These are phyloP conservation scores for Diplodus puntazzo DNA, from an alignment of 2,797 vertebrate species.

Conservation along the genomic window DNA sequence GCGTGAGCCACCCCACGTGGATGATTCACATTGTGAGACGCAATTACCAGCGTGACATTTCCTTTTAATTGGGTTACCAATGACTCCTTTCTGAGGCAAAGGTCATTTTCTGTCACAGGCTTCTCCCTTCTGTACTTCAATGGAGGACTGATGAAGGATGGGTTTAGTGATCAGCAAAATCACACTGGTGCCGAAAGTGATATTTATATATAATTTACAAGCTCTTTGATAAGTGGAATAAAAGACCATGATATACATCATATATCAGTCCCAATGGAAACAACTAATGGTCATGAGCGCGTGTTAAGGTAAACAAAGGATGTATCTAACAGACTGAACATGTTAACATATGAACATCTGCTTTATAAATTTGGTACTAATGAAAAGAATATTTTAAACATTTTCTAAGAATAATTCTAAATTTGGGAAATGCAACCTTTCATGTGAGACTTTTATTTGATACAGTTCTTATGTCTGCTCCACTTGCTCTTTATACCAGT, in stretches of 20 bases:
- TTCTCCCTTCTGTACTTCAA: conserved; percentile 68
- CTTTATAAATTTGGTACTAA: neutral
- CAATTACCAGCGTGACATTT: conserved; percentile 89
- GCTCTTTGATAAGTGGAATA: conserved; percentile 47
- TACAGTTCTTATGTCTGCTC: too few relatives aligned
- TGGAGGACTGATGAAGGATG: conserved; percentile 56
- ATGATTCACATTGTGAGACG: conserved; percentile 81
- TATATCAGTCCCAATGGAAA: conserved; percentile 19
- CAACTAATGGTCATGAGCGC: conserved; percentile 1
- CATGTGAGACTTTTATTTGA: too few relatives aligned
- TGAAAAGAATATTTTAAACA: neutral
- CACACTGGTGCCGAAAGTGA: conserved; percentile 32
- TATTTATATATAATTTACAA: conserved; percentile 70
- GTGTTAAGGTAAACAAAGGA: conserved; percentile 4
- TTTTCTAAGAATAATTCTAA: neutral
- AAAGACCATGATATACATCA: conserved; percentile 19
- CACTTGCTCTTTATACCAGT: too few relatives aligned
- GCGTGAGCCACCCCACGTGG: conserved; percentile 51
- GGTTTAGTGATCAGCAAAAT: conserved; percentile 38
- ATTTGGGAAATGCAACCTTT: neutral
- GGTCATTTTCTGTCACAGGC: conserved; percentile 84
- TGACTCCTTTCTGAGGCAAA: conserved; percentile 85
- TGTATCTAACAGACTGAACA: neutral
- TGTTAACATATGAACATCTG: conserved; percentile 3
- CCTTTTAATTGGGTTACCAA: conserved; percentile 87